phyloP scores from a whole-genome alignment of 1,140 invertebrate genomes.

The Nymphalis io region DNA sequence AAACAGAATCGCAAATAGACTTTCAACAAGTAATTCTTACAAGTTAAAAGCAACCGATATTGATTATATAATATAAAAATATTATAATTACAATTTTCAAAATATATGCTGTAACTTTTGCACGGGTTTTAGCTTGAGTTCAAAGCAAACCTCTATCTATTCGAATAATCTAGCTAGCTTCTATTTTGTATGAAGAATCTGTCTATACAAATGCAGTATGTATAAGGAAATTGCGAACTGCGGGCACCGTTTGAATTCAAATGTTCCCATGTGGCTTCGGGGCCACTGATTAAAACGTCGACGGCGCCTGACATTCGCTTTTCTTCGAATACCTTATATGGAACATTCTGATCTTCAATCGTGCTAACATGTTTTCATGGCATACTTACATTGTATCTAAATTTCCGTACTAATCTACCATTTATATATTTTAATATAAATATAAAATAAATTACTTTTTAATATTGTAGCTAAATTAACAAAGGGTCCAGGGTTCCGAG shows the following conservation, averaged over 20 bases:
- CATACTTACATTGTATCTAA: slow-evolving; percentile 12
- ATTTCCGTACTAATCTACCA: neutral
- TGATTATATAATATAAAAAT: too few relatives aligned
- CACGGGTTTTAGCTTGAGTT: too few relatives aligned
- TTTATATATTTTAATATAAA: too few relatives aligned
- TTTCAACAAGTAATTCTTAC: too few relatives aligned
- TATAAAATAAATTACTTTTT: too few relatives aligned
- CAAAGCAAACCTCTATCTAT: too few relatives aligned
- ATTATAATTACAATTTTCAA: too few relatives aligned
- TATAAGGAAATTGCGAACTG: slow-evolving; percentile 20
- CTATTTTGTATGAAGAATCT: neutral
- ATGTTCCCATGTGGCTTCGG: slow-evolving; percentile 37
- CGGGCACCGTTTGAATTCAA: slow-evolving; percentile 25
- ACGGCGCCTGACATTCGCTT: slow-evolving; percentile 33
- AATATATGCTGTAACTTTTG: too few relatives aligned
- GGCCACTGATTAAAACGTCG: slow-evolving; percentile 38
- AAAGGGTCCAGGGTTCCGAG: too few relatives aligned
- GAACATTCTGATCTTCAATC: slow-evolving; percentile 25
- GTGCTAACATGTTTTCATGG: slow-evolving; percentile 13
- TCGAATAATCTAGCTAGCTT: neutral
- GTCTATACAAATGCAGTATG: neutral
- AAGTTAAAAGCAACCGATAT: too few relatives aligned
- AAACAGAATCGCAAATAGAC: too few relatives aligned
- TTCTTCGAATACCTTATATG: slow-evolving; percentile 33
- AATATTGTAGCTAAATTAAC: too few relatives aligned